Base-by-base conservation (phyloP, 2,888 invertebrate species). In the Apotomis betuletana region DNA sequence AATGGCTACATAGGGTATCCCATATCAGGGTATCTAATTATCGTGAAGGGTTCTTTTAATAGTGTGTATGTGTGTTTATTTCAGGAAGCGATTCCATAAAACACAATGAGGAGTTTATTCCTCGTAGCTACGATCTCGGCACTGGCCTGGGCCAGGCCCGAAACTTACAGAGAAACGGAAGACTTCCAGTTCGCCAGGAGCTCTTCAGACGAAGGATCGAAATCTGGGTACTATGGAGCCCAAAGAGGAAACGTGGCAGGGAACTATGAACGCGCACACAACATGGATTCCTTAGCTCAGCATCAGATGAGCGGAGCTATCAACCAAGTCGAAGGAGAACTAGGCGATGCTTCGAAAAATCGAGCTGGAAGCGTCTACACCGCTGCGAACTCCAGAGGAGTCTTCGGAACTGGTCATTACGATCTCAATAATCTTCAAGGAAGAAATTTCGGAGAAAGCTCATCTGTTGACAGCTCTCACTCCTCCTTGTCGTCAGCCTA, bases 231-330 rank as follows among this genome's bases (percentile, higher is more conserved):
- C 76, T 94, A 94, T 74, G 92, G 89, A 13, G 90, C 94, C 9
- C 93, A 93, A 74, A 85, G 92, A 77, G 94, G 94, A n/a, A 94
- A 94, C 74, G 90, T 92, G 92, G 93, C 93, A 13, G 93, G 93
- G 3, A 94, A 94, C 77, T 94, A 86, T 76, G 94, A 94, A 83
- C 85, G 84, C 46, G 89, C 94, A 5, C 93, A 93, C 75, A 94
- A 94, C 75, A 94, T 94, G 94, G 94, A 94, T 76, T 73, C 77
- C 0, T 76, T 91, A 57, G 94, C 94, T 12, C 93, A 93, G 75
- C 83, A 90, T 70, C 94, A 94, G 80, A 90, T 94, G 91, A 88
- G 92, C 67, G 89, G 89, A 9, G 82, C 91, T 3, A 88, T 91
- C 8, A 83, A 80, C 60, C 90, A 90, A 78, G 90, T 92, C 6